These are phyloP conservation scores for Brachionus paranguensis DNA, from an alignment of 1,140 invertebrate genomes.

Conservation along the genomic window DNA sequence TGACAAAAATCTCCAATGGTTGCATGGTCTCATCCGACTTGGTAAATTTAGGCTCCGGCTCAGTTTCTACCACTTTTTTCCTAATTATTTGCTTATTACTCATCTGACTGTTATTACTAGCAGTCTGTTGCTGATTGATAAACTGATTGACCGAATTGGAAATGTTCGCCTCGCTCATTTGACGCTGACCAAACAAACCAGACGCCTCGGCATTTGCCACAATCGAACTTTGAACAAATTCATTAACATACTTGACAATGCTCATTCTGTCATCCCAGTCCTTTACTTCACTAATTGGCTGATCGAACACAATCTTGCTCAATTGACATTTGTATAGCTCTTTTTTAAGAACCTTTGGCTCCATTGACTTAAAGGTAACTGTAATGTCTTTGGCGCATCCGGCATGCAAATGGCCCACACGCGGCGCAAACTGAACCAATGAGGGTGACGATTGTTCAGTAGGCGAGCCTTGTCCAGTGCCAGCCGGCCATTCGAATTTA, in stretches of 20 bases:
- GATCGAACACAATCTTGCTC: conserved; percentile 52
- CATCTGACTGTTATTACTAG: conserved; percentile 40
- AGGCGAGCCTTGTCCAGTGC: neutral
- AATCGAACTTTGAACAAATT: conserved; percentile 23
- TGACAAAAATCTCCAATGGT: conserved; percentile 49
- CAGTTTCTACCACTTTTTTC: conserved; percentile 53
- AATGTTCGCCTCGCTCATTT: conserved; percentile 15
- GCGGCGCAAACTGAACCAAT: conserved; percentile 19
- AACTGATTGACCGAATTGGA: neutral
- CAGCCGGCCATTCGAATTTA: conserved; percentile 44
- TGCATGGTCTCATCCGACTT: conserved; percentile 46
- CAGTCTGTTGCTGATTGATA: neutral
- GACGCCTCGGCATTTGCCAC: neutral
- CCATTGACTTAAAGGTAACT: conserved; percentile 50
- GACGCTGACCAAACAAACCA: neutral
- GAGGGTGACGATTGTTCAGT: neutral
- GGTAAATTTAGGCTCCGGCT: conserved; percentile 49
- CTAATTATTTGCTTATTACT: conserved; percentile 41
- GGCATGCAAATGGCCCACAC: conserved; percentile 40
- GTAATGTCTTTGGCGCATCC: conserved; percentile 50
- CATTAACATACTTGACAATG: conserved; percentile 53
- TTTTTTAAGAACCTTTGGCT: conserved; percentile 46
- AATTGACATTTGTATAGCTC: conserved; percentile 46
- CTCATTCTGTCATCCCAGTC: conserved; percentile 55
- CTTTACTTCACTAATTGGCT: conserved; percentile 47